Evolutionary conservation across 1,140 invertebrate species (phyloP), one percentile per base, ranked within the genome.

Genomic region (Pogonomyrmex barbatus): DNA sequence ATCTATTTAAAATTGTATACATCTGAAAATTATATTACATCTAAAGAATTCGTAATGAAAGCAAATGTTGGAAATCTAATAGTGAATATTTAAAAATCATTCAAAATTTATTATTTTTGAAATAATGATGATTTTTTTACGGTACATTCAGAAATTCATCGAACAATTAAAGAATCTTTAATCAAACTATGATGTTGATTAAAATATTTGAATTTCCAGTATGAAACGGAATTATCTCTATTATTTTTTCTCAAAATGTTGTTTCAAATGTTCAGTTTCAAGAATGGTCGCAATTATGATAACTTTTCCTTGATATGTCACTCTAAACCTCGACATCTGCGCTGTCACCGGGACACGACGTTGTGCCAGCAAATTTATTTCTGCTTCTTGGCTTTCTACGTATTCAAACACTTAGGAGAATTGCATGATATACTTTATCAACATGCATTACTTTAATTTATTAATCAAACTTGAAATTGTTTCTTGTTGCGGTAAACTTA

Each of bases 311-410:
- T 78, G 58, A 24, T 45, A 50, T 78, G 58, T 63, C 56, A 78
- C 30, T 63, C 42, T 47, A 47, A 63, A 63, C 42, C 56, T 33
- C 56, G 56, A 77, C 75, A 63, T 42, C 58, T 47, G 24, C 30
- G 24, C 56, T 76, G 47, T 63, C 58, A 14, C 17, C 39, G 58
- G 8, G 14, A 60, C 12, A 36, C 24, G 56, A 62, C 24, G 33
- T 81, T 47, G n/a, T 33, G 47, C 36, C 17, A 52, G 63, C 33
- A 39, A 81, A 81, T 70, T 81, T 79, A 81, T 81, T 81, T 81
- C 39, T 30, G 4, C 63, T 17, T 24, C 17, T n/a, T n/a, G 6
- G 6, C 47, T 71, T 52, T 0, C 2, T 45, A 8, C 14, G 24
- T n/a, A 36, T 63, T 63, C 9, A n/a, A 62, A 77, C 42, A 45